Percentiles rank a stretch among this genome's conserved stretches.
Evolutionary conservation across 2,113 vertebrate genomes (phyloP).

Genomic region (Platysternon megacephalum): DNA sequence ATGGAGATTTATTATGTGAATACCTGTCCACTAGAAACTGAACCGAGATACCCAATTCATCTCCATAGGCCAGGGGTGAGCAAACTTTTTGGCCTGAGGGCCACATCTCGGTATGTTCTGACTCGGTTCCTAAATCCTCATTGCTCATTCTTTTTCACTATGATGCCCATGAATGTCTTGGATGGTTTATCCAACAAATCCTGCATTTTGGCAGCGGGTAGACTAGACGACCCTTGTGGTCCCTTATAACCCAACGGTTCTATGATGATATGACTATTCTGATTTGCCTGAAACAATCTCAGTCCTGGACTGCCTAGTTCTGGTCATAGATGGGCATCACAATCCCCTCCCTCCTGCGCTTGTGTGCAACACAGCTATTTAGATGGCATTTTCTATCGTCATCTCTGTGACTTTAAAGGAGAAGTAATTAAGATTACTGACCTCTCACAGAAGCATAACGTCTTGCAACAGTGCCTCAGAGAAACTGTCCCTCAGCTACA

Average conservation of each 20-base stretch:
- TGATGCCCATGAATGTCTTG: neutral
- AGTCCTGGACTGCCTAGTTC: rapidly evolving
- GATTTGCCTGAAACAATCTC: neutral
- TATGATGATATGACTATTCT: neutral
- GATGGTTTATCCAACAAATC: neutral
- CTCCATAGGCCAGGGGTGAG: neutral
- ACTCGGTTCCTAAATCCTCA: neutral
- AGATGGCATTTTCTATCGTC: neutral
- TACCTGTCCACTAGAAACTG: neutral
- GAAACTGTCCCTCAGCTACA: neutral
- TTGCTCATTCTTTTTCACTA: neutral
- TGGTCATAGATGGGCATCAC: neutral
- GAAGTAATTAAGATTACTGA: neutral
- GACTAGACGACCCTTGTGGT: neutral
- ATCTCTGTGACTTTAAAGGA: neutral
- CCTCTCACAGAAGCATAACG: neutral
- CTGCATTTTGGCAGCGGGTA: neutral
- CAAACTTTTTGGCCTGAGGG: too few relatives aligned
- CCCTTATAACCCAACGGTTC: neutral
- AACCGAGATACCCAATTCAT: neutral
- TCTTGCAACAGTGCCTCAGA: neutral
- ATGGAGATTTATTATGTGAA: rapidly evolving
- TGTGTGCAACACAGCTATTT: neutral
- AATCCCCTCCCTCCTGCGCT: neutral
- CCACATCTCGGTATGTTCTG: neutral